These are phyloP conservation scores for Apus apus DNA, from an alignment of 2,113 vertebrate genomes.

Conservation along the genomic window DNA sequence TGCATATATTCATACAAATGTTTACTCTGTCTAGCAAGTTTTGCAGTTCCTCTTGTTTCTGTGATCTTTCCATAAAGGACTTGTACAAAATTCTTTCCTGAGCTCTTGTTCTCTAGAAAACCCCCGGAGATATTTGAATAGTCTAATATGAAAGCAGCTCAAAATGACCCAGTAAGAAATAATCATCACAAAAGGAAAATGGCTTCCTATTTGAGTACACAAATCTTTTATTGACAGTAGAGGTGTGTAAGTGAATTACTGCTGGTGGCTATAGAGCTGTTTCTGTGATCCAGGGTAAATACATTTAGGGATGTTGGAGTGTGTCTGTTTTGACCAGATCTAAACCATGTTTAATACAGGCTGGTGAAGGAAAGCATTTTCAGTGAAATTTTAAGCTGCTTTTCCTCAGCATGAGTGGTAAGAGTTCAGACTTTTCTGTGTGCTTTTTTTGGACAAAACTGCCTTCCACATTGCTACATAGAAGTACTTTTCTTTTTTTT, in stretches of 20 bases:
- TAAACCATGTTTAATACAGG: not conserved
- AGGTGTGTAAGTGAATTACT: not conserved
- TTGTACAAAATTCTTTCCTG: not conserved
- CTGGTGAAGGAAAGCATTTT: not conserved
- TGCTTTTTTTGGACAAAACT: not conserved
- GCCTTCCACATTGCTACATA: not conserved
- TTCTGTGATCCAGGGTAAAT: not conserved
- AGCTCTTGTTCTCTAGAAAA: not conserved
- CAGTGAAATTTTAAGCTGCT: not conserved
- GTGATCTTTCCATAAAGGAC: not conserved
- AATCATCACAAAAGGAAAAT: not conserved
- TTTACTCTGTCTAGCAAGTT: not conserved
- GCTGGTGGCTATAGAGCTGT: not conserved
- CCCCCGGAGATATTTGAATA: not conserved
- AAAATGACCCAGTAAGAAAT: not conserved
- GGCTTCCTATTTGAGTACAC: not conserved
- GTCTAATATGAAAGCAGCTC: not conserved
- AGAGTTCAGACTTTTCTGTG: not conserved
- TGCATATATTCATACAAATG: not conserved
- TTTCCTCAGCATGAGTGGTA: not conserved
- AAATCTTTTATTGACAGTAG: not conserved
- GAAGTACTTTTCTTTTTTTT: not conserved
- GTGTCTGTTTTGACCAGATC: not conserved
- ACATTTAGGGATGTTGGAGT: not conserved
- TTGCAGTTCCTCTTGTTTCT: not conserved